phyloP scores from a whole-genome alignment of 2,888 invertebrate genomes.

The Microctonus aethiopoides region DNA sequence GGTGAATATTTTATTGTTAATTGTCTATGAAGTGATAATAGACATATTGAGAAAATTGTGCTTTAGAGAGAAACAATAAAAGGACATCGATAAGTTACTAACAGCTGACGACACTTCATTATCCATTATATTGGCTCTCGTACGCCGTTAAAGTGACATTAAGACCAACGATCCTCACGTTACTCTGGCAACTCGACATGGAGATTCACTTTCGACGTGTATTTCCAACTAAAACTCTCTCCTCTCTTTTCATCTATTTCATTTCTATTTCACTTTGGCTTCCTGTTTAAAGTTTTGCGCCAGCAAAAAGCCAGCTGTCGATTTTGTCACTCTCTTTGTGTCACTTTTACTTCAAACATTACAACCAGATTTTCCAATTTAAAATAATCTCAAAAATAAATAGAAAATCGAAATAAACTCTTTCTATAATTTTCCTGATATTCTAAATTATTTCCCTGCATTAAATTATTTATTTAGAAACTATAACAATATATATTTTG shows the following conservation, averaged over 20 bases:
- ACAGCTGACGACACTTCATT: slow-evolving; percentile 56
- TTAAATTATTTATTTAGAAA: too few relatives aligned
- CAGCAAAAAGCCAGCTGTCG: slow-evolving; percentile 37
- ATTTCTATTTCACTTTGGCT: slow-evolving; percentile 23
- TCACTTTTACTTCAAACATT: slow-evolving; percentile 15
- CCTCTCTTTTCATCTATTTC: slow-evolving; percentile 7
- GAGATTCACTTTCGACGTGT: slow-evolving; percentile 45
- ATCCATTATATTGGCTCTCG: slow-evolving; percentile 54
- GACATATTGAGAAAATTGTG: slow-evolving; percentile 16
- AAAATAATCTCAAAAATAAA: not conserved
- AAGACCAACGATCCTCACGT: slow-evolving; percentile 52
- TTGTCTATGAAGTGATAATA: not conserved
- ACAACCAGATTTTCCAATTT: not conserved
- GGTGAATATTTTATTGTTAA: not conserved
- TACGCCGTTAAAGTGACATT: slow-evolving; percentile 51
- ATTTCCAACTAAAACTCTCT: slow-evolving; percentile 45
- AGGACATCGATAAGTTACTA: slow-evolving; percentile 46
- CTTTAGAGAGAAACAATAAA: slow-evolving; percentile 19
- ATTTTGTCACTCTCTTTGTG: slow-evolving; percentile 19
- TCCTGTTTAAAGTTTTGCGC: slow-evolving; percentile 48
- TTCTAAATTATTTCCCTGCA: too few relatives aligned
- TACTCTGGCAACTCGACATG: slow-evolving; percentile 45
- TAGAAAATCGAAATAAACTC: too few relatives aligned
- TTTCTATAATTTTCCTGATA: too few relatives aligned
- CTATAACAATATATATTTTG: too few relatives aligned